Evolutionary conservation across 2,888 invertebrate species (phyloP).

Genomic region (Eristalis tenax): DNA sequence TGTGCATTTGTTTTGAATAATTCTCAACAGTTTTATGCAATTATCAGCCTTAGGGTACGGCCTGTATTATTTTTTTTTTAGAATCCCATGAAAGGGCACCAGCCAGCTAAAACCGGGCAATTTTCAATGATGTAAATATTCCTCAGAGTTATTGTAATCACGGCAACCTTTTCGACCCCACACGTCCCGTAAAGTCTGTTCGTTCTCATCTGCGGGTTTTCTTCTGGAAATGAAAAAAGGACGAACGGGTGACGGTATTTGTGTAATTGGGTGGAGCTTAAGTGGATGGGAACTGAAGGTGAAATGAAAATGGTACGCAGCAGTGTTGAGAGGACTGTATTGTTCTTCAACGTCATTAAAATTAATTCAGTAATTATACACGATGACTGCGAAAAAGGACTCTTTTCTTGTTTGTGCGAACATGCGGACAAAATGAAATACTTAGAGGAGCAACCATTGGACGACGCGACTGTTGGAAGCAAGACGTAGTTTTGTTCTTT

Average conservation of each 20-base stretch:
- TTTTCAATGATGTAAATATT: slow-evolving; percentile 60
- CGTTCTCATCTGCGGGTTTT: background rate
- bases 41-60: slow-evolving; percentile 39
- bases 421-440: slow-evolving; percentile 58
- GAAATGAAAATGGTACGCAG: background rate
- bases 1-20: background rate
- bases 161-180: slow-evolving; percentile 10
- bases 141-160: slow-evolving; percentile 39
- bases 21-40: slow-evolving; percentile 28
- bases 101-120: slow-evolving; percentile 8
- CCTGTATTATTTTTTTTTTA: background rate
- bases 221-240: background rate
- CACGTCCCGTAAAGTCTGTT: slow-evolving; percentile 5
- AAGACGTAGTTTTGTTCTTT: background rate
- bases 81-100: slow-evolving; percentile 14
- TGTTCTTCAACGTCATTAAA: slow-evolving; percentile 63
- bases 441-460: slow-evolving; percentile 24
- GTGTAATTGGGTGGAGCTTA: background rate
- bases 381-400: slow-evolving; percentile 20
- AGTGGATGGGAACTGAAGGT: background rate
- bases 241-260: background rate
- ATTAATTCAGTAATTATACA: slow-evolving; percentile 66
- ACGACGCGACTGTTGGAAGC: background rate
- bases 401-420: slow-evolving; percentile 13
- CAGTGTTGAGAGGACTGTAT: slow-evolving; percentile 33